Evolutionary conservation across 2,113 vertebrate species (phyloP), one percentile per base, ranked within the genome.

Genomic region (Choloepus hoffmanni): DNA sequence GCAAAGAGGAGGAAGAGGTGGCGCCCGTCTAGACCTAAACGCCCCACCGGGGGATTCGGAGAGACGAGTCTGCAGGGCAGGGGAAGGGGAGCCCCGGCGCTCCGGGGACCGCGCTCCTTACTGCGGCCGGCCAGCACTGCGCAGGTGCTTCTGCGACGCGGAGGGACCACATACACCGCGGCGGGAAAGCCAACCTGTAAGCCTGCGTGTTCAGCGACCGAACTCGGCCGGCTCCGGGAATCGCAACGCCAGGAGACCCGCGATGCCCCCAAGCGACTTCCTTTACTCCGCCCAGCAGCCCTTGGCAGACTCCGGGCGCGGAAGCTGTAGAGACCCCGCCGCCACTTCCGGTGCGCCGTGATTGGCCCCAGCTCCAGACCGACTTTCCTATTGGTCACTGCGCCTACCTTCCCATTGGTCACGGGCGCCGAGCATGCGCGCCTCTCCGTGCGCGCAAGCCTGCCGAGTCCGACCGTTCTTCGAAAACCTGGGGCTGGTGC

Each of bases 191-290:
- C 19, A 0, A 5, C 28, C 19, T 9, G 53, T 5, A 12, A 8
- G 21, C 4, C 50, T 2, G 3, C 3, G 0, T 0, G 19, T 14
- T 6, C 5, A 88, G 60, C 72, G 81, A 89, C 92, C 58, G 3
- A 12, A 0, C 16, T 16, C 55, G 0, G 5, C 10, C 9, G 0
- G 7, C 40, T 18, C 0, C 1, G 6, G 58, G 19, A 1, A 6
- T 7, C 19, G 21, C 58, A 60, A 21, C 58, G 6, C 18, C 21
- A 3, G 18, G 16, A 15, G 55, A 19, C 55, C 16, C 55, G 3
- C 15, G 16, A 14, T 18, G 53, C 14, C 13, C 16, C 55, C 55
- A 45, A 45, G 7, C 43, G 43, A 45, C 43, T 3, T 7, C 43
- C 43, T 45, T 45, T 45, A 45, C 7, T 45, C 43, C 43, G 43